Evolutionary conservation across 2,113 vertebrate species (phyloP).

Genomic region (Gallinago jamesoni): DNA sequence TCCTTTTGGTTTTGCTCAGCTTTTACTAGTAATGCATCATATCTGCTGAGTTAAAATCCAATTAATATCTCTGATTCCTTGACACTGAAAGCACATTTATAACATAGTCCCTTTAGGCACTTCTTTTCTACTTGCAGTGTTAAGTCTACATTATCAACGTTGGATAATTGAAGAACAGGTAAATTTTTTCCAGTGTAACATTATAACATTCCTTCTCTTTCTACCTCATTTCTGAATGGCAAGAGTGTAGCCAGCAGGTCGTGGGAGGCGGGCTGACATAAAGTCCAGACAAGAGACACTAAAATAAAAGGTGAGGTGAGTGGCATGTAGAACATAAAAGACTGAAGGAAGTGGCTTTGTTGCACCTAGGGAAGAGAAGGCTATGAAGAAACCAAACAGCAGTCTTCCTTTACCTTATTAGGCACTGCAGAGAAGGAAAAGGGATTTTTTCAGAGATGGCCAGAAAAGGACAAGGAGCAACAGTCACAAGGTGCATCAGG

Average conservation of each 20-base stretch:
- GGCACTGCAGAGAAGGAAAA: not conserved
- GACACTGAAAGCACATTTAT: not conserved
- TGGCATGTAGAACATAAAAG: fast-evolving
- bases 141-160: not conserved
- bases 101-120: not conserved
- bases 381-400: not conserved
- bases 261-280: not conserved
- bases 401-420: not conserved
- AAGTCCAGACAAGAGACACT: not conserved
- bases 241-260: not conserved
- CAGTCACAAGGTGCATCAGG: not conserved
- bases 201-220: not conserved
- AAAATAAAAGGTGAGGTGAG: not conserved
- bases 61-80: not conserved
- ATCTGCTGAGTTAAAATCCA: not conserved
- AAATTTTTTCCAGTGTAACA: not conserved
- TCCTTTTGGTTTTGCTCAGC: not conserved
- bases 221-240: not conserved
- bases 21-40: not conserved
- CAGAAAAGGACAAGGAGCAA: not conserved
- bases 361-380: not conserved
- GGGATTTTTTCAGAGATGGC: not conserved
- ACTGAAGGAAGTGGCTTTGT: not conserved
- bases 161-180: not conserved
- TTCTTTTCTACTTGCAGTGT: not conserved